Evolutionary conservation across 2,797 vertebrate species (phyloP).

Genomic region (Platyrinchus mystaceus): DNA sequence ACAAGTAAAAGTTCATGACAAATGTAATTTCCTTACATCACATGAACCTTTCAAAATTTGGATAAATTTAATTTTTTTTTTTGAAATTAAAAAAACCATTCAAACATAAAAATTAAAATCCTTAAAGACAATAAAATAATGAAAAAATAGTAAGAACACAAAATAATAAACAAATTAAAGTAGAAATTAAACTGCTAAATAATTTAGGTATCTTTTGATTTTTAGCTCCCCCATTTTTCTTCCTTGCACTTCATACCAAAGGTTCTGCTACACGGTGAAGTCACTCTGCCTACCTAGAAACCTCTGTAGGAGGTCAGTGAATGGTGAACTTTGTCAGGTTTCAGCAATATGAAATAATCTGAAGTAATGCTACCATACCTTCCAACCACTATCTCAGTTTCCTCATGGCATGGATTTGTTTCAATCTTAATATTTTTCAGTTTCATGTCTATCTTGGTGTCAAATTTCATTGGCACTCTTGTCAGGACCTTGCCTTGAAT

Average conservation of each 20-base stretch:
- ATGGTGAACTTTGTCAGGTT: not conserved
- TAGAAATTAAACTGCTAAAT: not conserved
- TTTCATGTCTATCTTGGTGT: constrained; percentile 59
- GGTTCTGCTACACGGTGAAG: not conserved
- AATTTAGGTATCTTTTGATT: not conserved
- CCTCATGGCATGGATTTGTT: constrained; percentile 35
- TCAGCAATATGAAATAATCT: not conserved
- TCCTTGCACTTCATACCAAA: not conserved
- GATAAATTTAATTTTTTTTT: not conserved
- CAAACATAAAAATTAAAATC: not conserved
- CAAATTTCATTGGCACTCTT: constrained; percentile 43
- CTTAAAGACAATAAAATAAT: not conserved
- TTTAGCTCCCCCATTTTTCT: not conserved
- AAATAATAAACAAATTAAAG: not conserved
- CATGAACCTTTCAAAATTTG: not conserved
- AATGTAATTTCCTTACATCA: not conserved
- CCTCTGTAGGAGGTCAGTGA: not conserved
- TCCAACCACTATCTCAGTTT: constrained; percentile 43
- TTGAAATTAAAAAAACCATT: not conserved
- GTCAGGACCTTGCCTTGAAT: constrained; percentile 32
- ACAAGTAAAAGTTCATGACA: not conserved
- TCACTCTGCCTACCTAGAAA: not conserved
- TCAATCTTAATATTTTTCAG: constrained; percentile 64
- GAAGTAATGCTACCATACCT: not conserved
- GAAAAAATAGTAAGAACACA: not conserved